These are phyloP conservation scores for Arctia plantaginis DNA, from an alignment of 2,888 invertebrate species.

Conservation along the genomic window DNA sequence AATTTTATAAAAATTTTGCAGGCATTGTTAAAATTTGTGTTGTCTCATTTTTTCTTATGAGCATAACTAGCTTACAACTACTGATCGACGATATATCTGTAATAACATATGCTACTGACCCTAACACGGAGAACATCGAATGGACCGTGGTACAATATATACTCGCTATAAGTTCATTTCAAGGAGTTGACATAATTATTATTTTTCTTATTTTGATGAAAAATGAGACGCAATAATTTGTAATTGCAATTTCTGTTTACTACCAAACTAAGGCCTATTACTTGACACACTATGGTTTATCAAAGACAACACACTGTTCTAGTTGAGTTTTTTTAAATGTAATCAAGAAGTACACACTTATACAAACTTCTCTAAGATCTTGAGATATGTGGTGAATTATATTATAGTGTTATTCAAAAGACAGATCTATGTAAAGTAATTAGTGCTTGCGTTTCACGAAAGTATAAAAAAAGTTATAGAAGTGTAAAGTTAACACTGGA, in stretches of 20 bases:
- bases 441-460: neutral
- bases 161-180: conserved; percentile 1
- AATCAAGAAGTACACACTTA: neutral
- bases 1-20: neutral
- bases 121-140: neutral
- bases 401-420: no score
- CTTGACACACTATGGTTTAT: neutral
- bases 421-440: no score
- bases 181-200: conserved; percentile 1
- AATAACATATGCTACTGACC: neutral
- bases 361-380: neutral
- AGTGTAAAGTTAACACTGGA: neutral
- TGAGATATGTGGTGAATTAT: neutral
- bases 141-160: conserved; percentile 1
- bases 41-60: neutral
- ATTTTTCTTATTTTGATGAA: conserved; percentile 2
- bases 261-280: neutral
- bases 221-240: neutral
- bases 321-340: neutral
- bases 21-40: neutral
- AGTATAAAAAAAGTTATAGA: neutral
- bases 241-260: neutral
- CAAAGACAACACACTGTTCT: neutral
- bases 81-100: neutral
- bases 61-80: neutral